Base-by-base conservation (phyloP, 2,888 invertebrate species). In the Scaptomyza flava region DNA sequence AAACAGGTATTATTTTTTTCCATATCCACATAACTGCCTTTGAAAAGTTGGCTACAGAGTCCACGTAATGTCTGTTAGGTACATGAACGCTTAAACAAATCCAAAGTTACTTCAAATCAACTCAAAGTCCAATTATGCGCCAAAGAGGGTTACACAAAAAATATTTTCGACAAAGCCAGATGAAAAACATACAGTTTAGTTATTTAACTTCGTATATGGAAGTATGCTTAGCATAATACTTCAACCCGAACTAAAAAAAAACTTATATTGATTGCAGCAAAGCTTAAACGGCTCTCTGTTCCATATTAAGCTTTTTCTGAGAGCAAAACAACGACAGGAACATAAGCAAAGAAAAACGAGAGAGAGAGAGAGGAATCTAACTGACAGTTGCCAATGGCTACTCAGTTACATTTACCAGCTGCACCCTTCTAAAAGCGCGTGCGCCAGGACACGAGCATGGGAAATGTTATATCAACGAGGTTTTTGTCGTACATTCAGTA, bases 191-290 rank as follows among this genome's bases (percentile, higher is more conserved):
- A 12, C 14, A 48, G 33, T 41, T 12, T 0, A 47, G 38, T 33
- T 45, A 47, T 36, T 54, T 20, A 50, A 17, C 14, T 46, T 54
- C 31, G 48, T 45, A 51, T 72, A 48, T 42, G 27, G n/a, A 51
- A 30, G 38, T 45, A 47, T 12, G 41, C 45, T 45, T 42, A 48
- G 14, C 42, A 57, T 61, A 62, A 66, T 61, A 61, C 54, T 64
- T 43, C 45, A 74, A 43, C 43, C 61, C 41, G 43, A 71, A 64
- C 50, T 66, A 68, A 65, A 76, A 76, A 76, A 60, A 54, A 63
- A 52, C 61, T 66, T 12, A 52, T 83, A 81, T 81, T 76, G 81
- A 81, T 81, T 81, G 36, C n/a, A 36, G 58, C 36, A 52, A 62
- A 80, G 76, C 62, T 77, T 66, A 47, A 3, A 33, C 12, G 47